These are phyloP conservation scores for Echinops telfairi DNA, from an alignment of 2,113 vertebrate genomes.

Conservation along the genomic window DNA sequence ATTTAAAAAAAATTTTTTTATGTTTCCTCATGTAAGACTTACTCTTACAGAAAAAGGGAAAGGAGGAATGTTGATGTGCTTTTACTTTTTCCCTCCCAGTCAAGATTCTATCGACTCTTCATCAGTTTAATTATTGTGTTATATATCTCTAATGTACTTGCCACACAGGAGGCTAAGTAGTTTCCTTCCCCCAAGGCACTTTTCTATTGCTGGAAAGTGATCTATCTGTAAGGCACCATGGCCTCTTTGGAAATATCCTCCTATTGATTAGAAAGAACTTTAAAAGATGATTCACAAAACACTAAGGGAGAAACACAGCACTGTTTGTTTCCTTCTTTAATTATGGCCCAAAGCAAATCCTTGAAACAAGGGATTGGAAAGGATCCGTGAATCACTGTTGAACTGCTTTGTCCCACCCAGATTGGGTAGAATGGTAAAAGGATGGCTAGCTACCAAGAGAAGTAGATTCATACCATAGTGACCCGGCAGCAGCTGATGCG, in stretches of 20 bases:
- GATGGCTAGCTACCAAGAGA: neutral
- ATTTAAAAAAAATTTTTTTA: constrained; percentile 42
- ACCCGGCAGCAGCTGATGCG: no score
- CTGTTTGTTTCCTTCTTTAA: constrained; percentile 52
- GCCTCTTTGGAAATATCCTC: constrained; percentile 67
- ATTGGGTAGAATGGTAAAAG: neutral
- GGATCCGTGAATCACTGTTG: neutral
- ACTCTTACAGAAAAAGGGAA: constrained; percentile 40
- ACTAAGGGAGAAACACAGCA: neutral
- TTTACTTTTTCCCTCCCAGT: constrained; percentile 43
- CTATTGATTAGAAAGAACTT: constrained; percentile 75
- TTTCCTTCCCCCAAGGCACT: constrained; percentile 78
- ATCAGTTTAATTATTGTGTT: constrained; percentile 80
- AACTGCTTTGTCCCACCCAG: neutral
- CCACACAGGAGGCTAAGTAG: constrained; percentile 77
- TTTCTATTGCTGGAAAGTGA: constrained; percentile 66
- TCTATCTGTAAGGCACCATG: constrained; percentile 46
- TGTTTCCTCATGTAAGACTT: constrained; percentile 22
- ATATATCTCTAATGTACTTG: constrained; percentile 72
- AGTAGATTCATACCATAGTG: neutral
- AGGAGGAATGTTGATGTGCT: neutral
- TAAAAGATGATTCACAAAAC: constrained; percentile 65
- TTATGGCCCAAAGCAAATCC: constrained; percentile 63
- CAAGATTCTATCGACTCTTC: constrained; percentile 67
- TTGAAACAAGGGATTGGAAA: neutral